A percentile compares a stretch with the other conserved stretches of the same genome.
Conservation (phyloP, 2,888 invertebrate species). For the Drosophila siamana region DNA sequence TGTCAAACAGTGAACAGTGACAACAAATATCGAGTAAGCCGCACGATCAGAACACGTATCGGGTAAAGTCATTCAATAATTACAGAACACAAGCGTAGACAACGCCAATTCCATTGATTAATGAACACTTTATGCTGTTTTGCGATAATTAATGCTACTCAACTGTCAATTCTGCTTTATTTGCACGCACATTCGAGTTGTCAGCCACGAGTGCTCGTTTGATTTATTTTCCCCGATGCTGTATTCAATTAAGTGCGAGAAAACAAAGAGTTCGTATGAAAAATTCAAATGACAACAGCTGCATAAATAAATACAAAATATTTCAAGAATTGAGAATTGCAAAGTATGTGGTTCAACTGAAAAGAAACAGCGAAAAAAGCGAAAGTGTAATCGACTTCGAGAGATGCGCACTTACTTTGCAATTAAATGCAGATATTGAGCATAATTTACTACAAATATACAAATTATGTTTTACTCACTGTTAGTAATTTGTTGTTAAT, state of each 20-base stretch:
- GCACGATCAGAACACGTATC: constrained; percentile 16
- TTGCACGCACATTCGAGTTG: constrained; percentile 54
- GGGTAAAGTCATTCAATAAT: constrained; percentile 34
- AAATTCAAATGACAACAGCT: background rate
- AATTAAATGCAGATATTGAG: no score
- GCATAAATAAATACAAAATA: background rate
- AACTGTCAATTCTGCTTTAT: constrained; percentile 52
- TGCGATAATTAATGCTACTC: constrained; percentile 60
- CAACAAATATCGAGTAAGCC: constrained; percentile 34
- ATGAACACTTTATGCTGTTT: constrained; percentile 48
- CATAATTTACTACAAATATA: no score
- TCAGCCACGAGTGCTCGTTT: constrained; percentile 5
- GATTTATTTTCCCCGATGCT: constrained; percentile 27
- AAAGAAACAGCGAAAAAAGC: background rate
- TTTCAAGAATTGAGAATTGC: background rate
- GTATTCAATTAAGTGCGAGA: constrained; percentile 20
- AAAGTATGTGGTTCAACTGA: background rate
- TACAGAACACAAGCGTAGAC: constrained; percentile 46
- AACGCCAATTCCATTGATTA: constrained; percentile 64
- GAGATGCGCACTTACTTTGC: no score
- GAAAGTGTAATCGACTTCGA: no score
- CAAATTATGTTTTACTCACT: no score
- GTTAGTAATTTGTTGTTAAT: no score
- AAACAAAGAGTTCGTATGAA: background rate
- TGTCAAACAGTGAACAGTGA: constrained; percentile 49